Evolutionary conservation across 2,797 vertebrate species (phyloP), one percentile per base, ranked within the genome.

Genomic region (Harpagifer antarcticus): DNA sequence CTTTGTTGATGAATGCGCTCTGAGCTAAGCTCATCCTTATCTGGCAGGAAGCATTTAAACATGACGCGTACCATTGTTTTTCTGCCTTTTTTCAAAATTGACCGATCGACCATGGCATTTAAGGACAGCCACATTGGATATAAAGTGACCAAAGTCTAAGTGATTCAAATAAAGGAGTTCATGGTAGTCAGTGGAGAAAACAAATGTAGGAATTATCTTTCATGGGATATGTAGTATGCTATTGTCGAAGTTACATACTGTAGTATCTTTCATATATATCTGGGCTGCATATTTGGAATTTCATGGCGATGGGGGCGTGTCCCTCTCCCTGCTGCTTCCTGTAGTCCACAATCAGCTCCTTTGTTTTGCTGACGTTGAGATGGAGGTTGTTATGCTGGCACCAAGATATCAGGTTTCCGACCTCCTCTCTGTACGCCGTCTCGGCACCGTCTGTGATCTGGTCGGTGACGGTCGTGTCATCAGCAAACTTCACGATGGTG

Each of bases 11-110:
- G 71, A 82, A 84, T 89, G 66, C 2, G 1, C 71, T 64, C 76
- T 64, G 84, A 84, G 82, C 76, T 64, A 84, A 84, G 82, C 74
- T 86, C 84, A 67, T 78, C 77, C 72, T 86, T 83, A 85, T 89
- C 83, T 86, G 74, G 37, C 82, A 79, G 63, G 68, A 78, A 76
- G 75, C 79, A 79, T 90, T 90, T 82, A 79, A 84, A 78, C 72
- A 62, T 61, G 55, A 84, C 70, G 79, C 63, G 53, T 77, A 53
- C 52, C 59, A 47, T 78, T 85, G 61, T 55, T 88, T 72, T 68
- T 43, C 69, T 56, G 27, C 9, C 5, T 72, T 68, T 45, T 67
- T 62, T 27, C 3, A 3, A 45, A 78, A 63, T 47, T 54, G 68
- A 69, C 69, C 13, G 14, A 50, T 11, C 5, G 13, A 77, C 42